These are phyloP conservation scores for Peromyscus eremicus DNA, from an alignment of 2,797 vertebrate species.

Conservation along the genomic window DNA sequence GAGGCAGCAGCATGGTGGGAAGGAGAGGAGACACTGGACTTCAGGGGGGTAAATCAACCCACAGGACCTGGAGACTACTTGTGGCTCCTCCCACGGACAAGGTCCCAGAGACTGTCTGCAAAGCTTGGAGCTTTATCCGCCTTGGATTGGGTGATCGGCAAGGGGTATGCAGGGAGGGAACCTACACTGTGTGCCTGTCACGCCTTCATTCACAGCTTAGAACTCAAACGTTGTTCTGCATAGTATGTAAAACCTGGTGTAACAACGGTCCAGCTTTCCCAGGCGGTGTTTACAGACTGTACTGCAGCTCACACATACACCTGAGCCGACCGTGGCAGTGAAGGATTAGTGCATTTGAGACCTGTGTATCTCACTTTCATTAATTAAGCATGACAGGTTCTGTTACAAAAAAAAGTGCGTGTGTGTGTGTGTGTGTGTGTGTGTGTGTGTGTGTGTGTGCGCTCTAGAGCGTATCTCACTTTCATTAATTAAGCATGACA, in stretches of 20 bases:
- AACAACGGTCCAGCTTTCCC: neutral
- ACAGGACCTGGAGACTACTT: rapidly evolving
- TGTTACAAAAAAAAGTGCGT: neutral
- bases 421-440: neutral
- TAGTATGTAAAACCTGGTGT: neutral
- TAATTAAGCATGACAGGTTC: neutral
- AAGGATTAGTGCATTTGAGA: neutral
- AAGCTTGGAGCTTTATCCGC: rapidly evolving
- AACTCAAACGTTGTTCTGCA: neutral
- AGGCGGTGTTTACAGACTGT: neutral
- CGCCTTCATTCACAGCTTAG: conserved; percentile 12
- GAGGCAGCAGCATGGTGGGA: no score
- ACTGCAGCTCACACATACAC: no score
- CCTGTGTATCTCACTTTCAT: neutral
- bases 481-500: neutral
- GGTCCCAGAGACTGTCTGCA: rapidly evolving
- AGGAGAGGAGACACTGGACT: no score
- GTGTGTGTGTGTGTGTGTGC: rapidly evolving
- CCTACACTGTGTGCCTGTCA: neutral
- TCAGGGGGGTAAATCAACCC: rapidly evolving
- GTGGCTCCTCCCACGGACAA: neutral
- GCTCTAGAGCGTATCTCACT: neutral
- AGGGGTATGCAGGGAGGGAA: neutral
- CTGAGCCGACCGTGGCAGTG: no score
- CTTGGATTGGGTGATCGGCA: neutral